Evolutionary conservation across 2,888 invertebrate species (phyloP).

Genomic region (Orchestes rusci): DNA sequence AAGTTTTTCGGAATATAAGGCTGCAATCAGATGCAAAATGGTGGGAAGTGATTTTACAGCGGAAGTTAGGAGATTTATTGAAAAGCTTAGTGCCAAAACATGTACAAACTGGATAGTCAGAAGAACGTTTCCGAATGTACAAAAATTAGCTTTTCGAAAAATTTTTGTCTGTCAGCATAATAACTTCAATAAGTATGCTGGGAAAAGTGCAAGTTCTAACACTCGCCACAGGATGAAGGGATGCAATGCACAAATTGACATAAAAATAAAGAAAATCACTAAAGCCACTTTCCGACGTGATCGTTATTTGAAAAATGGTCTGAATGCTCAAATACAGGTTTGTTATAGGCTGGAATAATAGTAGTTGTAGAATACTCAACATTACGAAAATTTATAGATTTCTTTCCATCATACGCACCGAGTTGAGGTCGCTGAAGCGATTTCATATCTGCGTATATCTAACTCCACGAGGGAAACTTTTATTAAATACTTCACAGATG

Average conservation of each 20-base stretch:
- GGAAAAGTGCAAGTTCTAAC: constrained; percentile 6
- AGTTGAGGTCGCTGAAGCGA: no score
- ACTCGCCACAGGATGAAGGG: constrained; percentile 5
- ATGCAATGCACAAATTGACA: not conserved
- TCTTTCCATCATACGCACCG: not conserved
- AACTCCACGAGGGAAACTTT: no score
- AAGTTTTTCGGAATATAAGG: constrained; percentile 2
- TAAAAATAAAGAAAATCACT: constrained; percentile 3
- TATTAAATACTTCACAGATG: no score
- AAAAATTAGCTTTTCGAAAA: constrained; percentile 9
- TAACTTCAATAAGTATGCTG: constrained; percentile 7
- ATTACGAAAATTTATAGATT: not conserved
- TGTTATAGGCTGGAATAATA: not conserved
- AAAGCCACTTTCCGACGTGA: not conserved
- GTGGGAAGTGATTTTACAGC: not conserved
- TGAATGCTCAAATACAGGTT: constrained; percentile 3
- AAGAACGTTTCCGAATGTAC: constrained; percentile 1
- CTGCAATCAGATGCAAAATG: not conserved
- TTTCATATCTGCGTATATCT: no score
- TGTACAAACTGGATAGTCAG: constrained; percentile 9
- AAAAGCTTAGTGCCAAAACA: constrained; percentile 10
- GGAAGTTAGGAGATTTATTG: constrained; percentile 9
- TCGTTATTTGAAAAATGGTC: constrained; percentile 2
- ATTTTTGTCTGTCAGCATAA: constrained; percentile 10
- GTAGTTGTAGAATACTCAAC: no score